Base-by-base conservation (phyloP, 1,140 invertebrate species). In the Patella vulgata region DNA sequence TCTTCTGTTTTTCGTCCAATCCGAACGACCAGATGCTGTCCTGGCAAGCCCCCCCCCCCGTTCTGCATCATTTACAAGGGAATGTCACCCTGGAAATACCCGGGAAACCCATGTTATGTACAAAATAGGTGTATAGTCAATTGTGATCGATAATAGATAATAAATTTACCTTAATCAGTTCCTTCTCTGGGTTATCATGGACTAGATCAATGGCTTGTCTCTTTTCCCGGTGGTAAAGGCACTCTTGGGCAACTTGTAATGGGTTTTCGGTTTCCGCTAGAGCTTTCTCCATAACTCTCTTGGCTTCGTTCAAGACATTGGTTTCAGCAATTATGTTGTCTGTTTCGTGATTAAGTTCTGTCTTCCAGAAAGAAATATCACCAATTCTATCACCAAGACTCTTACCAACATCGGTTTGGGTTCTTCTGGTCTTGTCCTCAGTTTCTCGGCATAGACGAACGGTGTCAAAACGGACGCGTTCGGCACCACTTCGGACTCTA, bases 331-430 rank as follows among this genome's bases (percentile, higher is more conserved):
- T 86, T 54, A 95, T 86, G 64, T 91, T 89, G 81, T 96, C 94
- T 75, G 94, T 86, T 85, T 97, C 94, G 21, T 91, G 90, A 48
- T 85, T 79, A 27, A 92, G 86, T 85, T 97, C 94, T 79, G 70
- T 95, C 93, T 93, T 88, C 95, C 94, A 97, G 82, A 95, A 96
- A 25, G 91, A 93, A 14, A 93, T 91, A 71, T 96, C 94, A 1
- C 91, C 95, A 59, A 97, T 91, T 53, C 94, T 87, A 83, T 97
- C 94, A 0, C 94, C 93, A 11, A 83, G 68, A 28, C 78, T 68
- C 58, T 82, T 82, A 43, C 78, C 79, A 48, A 77, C 77, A 68
- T 83, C 81, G 30, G 63, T 70, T 58, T 83, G 80, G 46, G 79
- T 78, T 63, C 74, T 70, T 50, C 76, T 75, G n/a, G 81, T 82